A percentile compares a stretch with the other conserved stretches of the same genome.
Conservation (phyloP, 2,797 vertebrate genomes). For the Hoplostethus atlanticus region DNA sequence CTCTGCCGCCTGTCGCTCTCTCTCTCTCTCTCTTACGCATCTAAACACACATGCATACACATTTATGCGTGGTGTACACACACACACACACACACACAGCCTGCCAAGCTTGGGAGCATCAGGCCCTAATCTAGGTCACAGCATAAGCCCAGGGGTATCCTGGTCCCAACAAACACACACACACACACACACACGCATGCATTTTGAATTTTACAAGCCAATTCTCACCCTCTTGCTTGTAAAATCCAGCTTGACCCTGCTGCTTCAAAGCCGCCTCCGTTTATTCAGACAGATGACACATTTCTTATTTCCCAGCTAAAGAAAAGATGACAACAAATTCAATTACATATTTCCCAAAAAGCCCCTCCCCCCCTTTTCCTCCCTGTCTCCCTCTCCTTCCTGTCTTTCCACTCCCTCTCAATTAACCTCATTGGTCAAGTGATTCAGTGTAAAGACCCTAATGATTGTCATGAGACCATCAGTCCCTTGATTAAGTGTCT, state of each 20-base stretch:
- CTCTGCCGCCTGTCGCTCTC: background rate
- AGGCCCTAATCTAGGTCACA: conserved; percentile 83
- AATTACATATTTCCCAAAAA: conserved; percentile 27
- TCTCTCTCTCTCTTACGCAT: background rate
- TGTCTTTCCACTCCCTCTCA: conserved; percentile 1
- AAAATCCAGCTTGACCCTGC: conserved; percentile 28
- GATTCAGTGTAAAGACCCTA: conserved; percentile 29
- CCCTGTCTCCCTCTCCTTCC: conserved; percentile 2
- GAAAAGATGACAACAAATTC: no score
- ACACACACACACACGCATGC: conserved; percentile 17
- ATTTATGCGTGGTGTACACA: conserved; percentile 7
- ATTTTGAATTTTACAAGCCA: conserved; percentile 28
- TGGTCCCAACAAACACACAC: conserved; percentile 45
- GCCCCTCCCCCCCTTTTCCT: background rate
- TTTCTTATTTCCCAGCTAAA: background rate
- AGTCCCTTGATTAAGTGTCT: conserved; percentile 47
- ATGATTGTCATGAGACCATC: conserved; percentile 43
- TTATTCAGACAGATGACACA: conserved; percentile 1
- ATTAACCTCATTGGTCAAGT: conserved; percentile 30
- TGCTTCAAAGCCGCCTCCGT: conserved; percentile 27
- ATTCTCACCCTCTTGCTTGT: conserved; percentile 15
- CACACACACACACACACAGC: conserved; percentile 47
- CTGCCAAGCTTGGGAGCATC: conserved; percentile 76
- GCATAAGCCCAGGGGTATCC: conserved; percentile 78
- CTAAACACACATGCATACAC: background rate